Evolutionary conservation across 2,797 vertebrate species (phyloP), one percentile per base, ranked within the genome.

Genomic region (Enteromius afrohamiltoni): DNA sequence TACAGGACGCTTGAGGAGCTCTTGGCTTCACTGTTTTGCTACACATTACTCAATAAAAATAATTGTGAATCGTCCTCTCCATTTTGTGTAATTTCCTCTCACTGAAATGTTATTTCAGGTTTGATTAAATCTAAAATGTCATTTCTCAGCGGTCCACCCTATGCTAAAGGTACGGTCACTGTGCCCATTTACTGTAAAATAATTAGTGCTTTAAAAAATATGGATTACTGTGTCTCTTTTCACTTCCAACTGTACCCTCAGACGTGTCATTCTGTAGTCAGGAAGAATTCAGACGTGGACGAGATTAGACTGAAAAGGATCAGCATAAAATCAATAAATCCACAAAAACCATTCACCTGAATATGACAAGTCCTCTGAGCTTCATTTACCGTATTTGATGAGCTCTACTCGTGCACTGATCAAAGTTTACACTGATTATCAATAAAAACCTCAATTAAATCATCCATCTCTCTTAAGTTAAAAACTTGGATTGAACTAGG

Each of bases 31-130:
- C 8, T 2, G 1, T 49, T 73, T 73, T 73, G 26, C 31, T 73
- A 10, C 26, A 31, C 47, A 13, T 51, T 51, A 73, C 9, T 73
- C 70, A 73, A 31, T 51, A 11, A 73, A 73, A 51, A 51, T 31
- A 21, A 51, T 21, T 51, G 70, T 3, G 45, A 73, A 19, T 51
- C 51, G 9, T 51, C 26, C 47, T 51, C 47, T 73, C 26, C 47
- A 51, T 51, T 73, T 73, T 51, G 70, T 73, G 70, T 31, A 51
- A 51, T 51, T 51, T 73, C 45, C 70, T 19, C 17, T 17, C 26
- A 51, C 45, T 21, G 45, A 73, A 73, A 73, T 34, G 70, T 19
- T 29, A 73, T 51, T 73, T 19, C 21, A 42, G 45, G 51, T 51
- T 26, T 73, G 16, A 51, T 7, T 73, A 21, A 73, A 73, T 73